A percentile compares a stretch with the other conserved stretches of the same genome.
phyloP scores from a whole-genome alignment of 2,113 vertebrate genomes.

The Prunella himalayana region DNA sequence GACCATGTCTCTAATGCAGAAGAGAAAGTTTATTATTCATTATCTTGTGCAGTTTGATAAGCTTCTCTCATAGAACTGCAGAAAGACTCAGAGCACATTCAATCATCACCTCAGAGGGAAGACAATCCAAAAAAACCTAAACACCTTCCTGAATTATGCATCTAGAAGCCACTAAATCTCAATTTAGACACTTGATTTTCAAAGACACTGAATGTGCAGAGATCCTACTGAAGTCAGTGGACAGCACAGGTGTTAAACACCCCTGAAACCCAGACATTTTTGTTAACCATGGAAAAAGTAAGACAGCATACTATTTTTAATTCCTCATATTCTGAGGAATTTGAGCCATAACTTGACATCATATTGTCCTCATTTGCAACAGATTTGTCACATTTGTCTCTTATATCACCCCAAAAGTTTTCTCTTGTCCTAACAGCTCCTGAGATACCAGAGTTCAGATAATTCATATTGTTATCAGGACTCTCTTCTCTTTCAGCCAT shows the following conservation, averaged over 20 bases:
- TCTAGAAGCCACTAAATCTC: neutral
- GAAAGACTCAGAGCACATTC: neutral
- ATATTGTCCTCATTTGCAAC: neutral
- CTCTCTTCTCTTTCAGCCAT: neutral
- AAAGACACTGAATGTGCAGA: neutral
- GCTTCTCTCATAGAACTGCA: neutral
- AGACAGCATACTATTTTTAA: neutral
- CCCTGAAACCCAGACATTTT: neutral
- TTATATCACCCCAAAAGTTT: neutral
- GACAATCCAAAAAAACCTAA: neutral
- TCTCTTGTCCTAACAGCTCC: neutral
- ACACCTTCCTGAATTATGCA: neutral
- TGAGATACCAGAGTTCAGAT: neutral
- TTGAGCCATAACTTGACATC: neutral
- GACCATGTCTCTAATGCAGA: neutral
- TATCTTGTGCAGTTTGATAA: conserved; percentile 22
- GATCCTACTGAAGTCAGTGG: neutral
- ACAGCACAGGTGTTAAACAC: neutral
- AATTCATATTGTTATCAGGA: neutral
- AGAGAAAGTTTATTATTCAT: conserved; percentile 25
- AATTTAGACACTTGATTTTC: neutral
- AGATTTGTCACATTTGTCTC: neutral
- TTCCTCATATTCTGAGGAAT: neutral
- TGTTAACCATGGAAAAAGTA: neutral
- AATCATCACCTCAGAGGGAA: neutral